Evolutionary conservation across 2,113 vertebrate species (phyloP), one percentile per base, ranked within the genome.

Genomic region (Melanerpes formicivorus): DNA sequence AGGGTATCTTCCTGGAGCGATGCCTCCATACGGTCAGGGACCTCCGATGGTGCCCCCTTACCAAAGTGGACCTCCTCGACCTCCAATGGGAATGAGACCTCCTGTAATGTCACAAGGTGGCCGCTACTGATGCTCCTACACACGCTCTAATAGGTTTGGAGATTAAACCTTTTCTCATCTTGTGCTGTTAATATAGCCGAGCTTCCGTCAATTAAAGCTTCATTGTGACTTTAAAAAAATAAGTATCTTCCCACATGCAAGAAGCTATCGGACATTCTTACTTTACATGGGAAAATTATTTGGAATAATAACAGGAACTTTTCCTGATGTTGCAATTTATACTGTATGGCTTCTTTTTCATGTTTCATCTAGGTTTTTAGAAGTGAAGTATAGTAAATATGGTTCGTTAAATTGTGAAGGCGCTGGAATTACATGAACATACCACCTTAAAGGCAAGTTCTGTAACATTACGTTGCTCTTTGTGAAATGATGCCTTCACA

Each of bases 361-460:
- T 99, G 98, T 99, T 98, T 98, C 98, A 98, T 98, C 99, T 99
- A 99, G 99, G 99, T 99, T 99, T 98, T 98, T 99, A 98, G 98
- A 99, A 98, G 98, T 99, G 98, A 99, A 98, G 98, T 99, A 98
- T 99, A 99, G 99, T 99, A 99, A 99, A 98, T 99, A 98, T 98
- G 98, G 98, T 99, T 99, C 98, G 98, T 99, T 98, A 98, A 99
- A 98, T 99, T 99, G 98, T 99, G 98, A 99, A 99, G 99, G 99
- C 98, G 98, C 98, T 98, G 99, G 98, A 99, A 98, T 99, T 98
- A 98, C 98, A 98, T 99, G 98, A 99, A 98, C 98, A 98, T 99
- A 98, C 98, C 99, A 98, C 95, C 98, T 98, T 98, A 98, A 99
- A 99, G 99, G 99, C 99, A 99, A 99, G 99, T 99, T 98, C 98